Percentiles rank a stretch among this genome's conserved stretches.
Evolutionary conservation across 2,113 vertebrate genomes (phyloP).

Genomic region (Archilochus colubris): DNA sequence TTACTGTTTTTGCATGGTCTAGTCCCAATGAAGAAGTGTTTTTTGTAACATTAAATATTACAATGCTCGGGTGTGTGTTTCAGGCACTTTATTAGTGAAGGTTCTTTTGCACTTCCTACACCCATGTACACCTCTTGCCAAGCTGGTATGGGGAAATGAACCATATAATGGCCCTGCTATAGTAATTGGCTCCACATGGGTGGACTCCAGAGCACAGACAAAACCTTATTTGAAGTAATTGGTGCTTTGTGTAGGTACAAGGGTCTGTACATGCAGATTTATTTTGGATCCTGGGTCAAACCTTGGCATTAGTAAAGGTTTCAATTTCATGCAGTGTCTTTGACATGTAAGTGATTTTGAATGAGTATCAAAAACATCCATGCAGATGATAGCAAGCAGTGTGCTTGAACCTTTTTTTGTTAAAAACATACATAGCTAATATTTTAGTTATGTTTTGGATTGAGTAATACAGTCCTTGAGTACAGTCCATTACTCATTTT

Average conservation of each 20-base stretch:
- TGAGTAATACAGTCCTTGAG: background rate
- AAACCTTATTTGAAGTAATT: conserved; percentile 73
- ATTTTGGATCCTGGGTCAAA: conserved; percentile 67
- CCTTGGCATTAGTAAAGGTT: conserved; percentile 63
- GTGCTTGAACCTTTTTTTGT: background rate
- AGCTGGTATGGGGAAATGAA: conserved; percentile 69
- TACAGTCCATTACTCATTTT: background rate
- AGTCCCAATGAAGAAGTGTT: background rate
- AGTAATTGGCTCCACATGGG: conserved; percentile 72
- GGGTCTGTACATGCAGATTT: conserved; percentile 62
- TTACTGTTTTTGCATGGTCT: background rate
- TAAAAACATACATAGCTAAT: background rate
- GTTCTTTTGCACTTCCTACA: conserved; percentile 51
- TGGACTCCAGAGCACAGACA: conserved; percentile 55
- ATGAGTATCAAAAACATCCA: conserved; percentile 47
- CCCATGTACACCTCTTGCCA: conserved; percentile 65
- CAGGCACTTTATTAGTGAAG: conserved; percentile 37
- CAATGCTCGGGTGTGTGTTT: background rate
- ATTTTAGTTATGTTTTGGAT: background rate
- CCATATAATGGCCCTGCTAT: conserved; percentile 67
- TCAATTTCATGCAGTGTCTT: conserved; percentile 63
- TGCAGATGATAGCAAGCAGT: background rate
- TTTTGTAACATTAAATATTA: conserved; percentile 21
- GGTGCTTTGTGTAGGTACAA: conserved; percentile 70
- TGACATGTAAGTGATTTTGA: conserved; percentile 65